Percentiles rank a stretch among this genome's conserved stretches.
Evolutionary conservation across 2,888 invertebrate genomes (phyloP).

Genomic region (Eugnorisma glareosa): DNA sequence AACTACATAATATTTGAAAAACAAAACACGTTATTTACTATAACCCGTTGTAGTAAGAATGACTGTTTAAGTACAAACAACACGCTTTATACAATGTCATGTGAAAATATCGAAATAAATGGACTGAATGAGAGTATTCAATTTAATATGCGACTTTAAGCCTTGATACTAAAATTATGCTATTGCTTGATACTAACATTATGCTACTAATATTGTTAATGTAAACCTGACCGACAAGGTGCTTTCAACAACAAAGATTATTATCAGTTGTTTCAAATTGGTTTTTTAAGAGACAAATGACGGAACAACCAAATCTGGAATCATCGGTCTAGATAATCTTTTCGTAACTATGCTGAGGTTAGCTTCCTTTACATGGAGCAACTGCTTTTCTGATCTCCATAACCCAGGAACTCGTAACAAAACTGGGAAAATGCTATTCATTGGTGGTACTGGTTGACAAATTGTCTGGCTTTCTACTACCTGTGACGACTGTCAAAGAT

Average conservation of each 20-base stretch:
- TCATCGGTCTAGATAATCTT: too few relatives aligned
- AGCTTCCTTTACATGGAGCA: too few relatives aligned
- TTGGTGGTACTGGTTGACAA: too few relatives aligned
- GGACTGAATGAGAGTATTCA: neutral
- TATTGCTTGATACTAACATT: neutral
- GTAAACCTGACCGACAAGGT: slow-evolving; percentile 2
- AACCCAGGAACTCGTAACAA: too few relatives aligned
- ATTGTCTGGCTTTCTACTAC: too few relatives aligned
- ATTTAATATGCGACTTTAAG: neutral
- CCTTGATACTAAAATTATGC: neutral
- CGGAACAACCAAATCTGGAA: too few relatives aligned
- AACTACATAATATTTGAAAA: too few relatives aligned
- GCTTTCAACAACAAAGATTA: neutral
- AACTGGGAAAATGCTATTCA: too few relatives aligned
- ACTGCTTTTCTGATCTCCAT: too few relatives aligned
- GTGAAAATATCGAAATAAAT: neutral
- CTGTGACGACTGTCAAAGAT: too few relatives aligned
- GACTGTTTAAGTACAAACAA: neutral
- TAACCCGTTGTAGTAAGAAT: neutral
- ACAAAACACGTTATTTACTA: neutral
- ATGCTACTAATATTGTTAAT: neutral
- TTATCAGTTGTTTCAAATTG: slow-evolving; percentile 1
- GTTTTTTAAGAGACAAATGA: neutral
- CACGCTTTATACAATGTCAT: neutral
- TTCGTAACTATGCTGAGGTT: too few relatives aligned